phyloP scores from a whole-genome alignment of 2,888 invertebrate genomes.

The Malachius bipustulatus region DNA sequence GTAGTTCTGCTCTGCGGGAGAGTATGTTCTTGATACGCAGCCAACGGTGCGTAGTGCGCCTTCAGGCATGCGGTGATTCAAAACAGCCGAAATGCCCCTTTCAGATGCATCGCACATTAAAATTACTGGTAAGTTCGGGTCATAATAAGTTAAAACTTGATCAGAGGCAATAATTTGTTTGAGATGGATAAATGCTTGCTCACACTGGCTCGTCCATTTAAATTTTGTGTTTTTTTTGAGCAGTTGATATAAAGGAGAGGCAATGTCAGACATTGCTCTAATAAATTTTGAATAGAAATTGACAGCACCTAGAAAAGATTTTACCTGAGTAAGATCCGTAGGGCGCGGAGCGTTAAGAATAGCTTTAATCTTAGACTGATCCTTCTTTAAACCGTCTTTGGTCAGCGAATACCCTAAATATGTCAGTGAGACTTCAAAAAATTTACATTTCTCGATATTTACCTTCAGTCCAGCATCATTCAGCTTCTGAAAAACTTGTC shows the following conservation, averaged over 20 bases:
- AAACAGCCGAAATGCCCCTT: too few relatives aligned
- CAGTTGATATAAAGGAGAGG: slow-evolving; percentile 14
- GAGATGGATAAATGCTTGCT: slow-evolving; percentile 14
- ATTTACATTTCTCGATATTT: slow-evolving; percentile 26
- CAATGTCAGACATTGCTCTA: slow-evolving; percentile 10
- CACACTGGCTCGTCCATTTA: slow-evolving; percentile 15
- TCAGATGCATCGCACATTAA: slow-evolving; percentile 11
- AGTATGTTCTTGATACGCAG: too few relatives aligned
- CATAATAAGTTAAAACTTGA: slow-evolving; percentile 15
- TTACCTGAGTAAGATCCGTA: slow-evolving; percentile 10
- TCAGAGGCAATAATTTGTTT: slow-evolving; percentile 15
- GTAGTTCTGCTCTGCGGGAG: too few relatives aligned
- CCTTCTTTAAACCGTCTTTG: slow-evolving; percentile 17
- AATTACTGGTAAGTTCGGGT: slow-evolving; percentile 14
- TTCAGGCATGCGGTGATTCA: too few relatives aligned
- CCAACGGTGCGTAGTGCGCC: too few relatives aligned
- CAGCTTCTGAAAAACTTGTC: slow-evolving; percentile 19
- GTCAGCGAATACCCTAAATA: slow-evolving; percentile 26
- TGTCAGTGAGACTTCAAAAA: slow-evolving; percentile 25
- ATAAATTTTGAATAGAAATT: slow-evolving; percentile 17
- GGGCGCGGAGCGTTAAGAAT: slow-evolving; percentile 7
- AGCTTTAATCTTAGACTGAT: too few relatives aligned
- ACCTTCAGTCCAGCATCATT: slow-evolving; percentile 23
- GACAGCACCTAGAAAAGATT: slow-evolving; percentile 12
- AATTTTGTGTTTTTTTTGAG: slow-evolving; percentile 14